Base-by-base conservation (phyloP, 2,113 vertebrate species). In the Varanus komodoensis region DNA sequence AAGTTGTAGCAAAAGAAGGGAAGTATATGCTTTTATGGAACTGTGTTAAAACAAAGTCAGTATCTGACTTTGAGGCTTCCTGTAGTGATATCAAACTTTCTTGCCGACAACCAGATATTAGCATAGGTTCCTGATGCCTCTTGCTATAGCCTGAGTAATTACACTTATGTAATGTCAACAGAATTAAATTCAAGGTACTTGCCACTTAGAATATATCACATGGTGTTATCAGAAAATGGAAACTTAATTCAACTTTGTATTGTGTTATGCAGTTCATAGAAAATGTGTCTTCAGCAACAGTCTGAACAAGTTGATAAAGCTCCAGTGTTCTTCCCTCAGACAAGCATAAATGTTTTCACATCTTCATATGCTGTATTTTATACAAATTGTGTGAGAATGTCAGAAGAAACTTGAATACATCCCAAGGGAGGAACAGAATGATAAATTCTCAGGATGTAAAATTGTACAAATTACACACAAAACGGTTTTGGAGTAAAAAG, bases 51-150 rank as follows among this genome's bases (percentile, higher is more conserved):
- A 91, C 23, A 89, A 92, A 29, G 93, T 77, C 29, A 67, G 34
- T 77, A 34, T 77, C 68, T 52, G 3, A 50, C 38, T 64, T 79
- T 80, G 61, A 64, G 11, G 80, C 48, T 81, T 2, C 0, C 48
- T 88, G 92, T 12, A 92, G 91, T 89, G n/a, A 93, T 94, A 92
- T 82, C 86, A 27, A 14, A 14, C 77, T 92, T 94, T 6, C 44
- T 69, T 86, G 81, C 81, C 12, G 75, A 52, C 71, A 78, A 88
- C 9, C 19, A 88, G 54, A 38, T 52, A 92, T 88, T 11, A 3
- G 0, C 12, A 57, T 0, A 1, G 38, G 2, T 50, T 44, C 68
- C 32, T 67, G 2, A 17, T 0, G 2, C 5, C 11, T 34, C 2
- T 11, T 80, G 54, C 67, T 88, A 32, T 12, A 19, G 4, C 0